Evolutionary conservation across 2,113 vertebrate genomes (phyloP), one percentile per base, ranked within the genome.

Genomic region (Oncorhynchus nerka): DNA sequence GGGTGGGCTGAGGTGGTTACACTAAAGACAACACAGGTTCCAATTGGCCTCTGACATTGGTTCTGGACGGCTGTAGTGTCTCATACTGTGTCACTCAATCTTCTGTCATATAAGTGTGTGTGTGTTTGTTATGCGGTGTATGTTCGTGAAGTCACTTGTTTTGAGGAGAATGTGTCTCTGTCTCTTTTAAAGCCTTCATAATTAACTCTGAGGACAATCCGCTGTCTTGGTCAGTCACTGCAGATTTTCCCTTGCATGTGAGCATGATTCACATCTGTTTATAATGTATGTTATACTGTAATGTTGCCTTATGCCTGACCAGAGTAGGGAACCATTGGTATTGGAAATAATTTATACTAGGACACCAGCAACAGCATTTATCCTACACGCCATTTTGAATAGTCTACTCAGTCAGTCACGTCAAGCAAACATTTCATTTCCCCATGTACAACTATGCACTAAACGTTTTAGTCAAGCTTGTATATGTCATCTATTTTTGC

Each of bases 181-280:
- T 94, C 90, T 94, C 90, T 94, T 93, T 55, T 94, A 92, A 97
- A 97, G 97, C 96, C 95, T 92, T 93, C 95, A 84, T 97, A 97
- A 91, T 55, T 55, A 93, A 93, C 94, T 95, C 93, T 93, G 94
- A 93, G 95, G 95, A 97, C 92, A 93, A 92, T 93, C 94, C 93
- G 92, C 94, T 93, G 87, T 93, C 87, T 94, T 95, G 97, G 96
- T 99, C 94, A 97, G 96, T 98, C 93, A 89, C 94, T 94, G 93
- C 93, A 84, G 89, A 88, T 87, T 87, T 84, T 76, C 94, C 89
- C 89, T 90, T 79, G 90, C 87, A 93, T 94, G 93, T 89, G 84
- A 89, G 93, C 93, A 94, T 94, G 91, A 90, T 81, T 88, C 89
- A 88, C 89, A 90, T 45, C 73, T 78, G 0, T 45, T 39, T 30